phyloP scores from a whole-genome alignment of 1,140 invertebrate genomes.

The Bombus vancouverensis region DNA sequence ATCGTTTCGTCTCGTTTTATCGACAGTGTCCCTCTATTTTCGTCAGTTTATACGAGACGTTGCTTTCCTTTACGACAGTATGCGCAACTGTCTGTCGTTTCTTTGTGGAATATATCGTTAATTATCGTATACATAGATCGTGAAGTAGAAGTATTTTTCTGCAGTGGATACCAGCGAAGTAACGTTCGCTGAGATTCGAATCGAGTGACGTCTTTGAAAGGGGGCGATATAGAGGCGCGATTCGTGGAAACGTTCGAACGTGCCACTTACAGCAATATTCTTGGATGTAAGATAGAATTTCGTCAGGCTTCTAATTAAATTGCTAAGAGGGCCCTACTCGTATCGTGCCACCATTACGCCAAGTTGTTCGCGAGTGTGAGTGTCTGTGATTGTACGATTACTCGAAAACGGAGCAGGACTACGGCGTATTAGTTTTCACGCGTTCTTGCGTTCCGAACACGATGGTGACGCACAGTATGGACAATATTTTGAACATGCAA shows the following conservation, averaged over 20 bases:
- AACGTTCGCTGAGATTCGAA: not conserved
- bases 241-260: conserved; percentile 20
- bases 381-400: not conserved
- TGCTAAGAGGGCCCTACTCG: not conserved
- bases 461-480: conserved; percentile 82
- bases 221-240: not conserved
- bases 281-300: conserved; percentile 5
- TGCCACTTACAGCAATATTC: not conserved
- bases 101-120: not conserved
- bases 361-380: not conserved
- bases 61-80: not conserved
- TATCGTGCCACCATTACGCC: not conserved
- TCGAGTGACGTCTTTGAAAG: not conserved
- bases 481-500: conserved; percentile 81
- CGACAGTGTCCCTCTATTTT: not conserved
- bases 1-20: not conserved
- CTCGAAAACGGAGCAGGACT: not conserved
- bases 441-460: conserved; percentile 25
- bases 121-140: not conserved
- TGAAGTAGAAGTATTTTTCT: not conserved
- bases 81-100: not conserved
- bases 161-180: not conserved
- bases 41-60: too few relatives aligned
- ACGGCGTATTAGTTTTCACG: not conserved
- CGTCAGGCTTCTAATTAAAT: not conserved